phyloP scores from a whole-genome alignment of 64 coral and sea anemone species.

The Actinia equina region DNA sequence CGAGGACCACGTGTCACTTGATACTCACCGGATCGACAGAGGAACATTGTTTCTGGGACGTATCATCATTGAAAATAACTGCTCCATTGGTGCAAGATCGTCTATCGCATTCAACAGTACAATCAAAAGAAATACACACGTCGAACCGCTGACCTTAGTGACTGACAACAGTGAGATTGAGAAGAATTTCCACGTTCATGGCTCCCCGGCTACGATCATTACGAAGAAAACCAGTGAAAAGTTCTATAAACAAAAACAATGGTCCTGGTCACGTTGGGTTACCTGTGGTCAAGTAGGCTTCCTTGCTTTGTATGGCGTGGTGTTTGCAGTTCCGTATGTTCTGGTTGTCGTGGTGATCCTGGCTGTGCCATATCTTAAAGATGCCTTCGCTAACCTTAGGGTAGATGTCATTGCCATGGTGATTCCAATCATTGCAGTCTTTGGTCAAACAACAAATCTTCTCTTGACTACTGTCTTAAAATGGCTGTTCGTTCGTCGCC shows the following conservation, averaged over 20 bases:
- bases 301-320: background rate
- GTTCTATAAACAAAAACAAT: background rate
- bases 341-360: background rate
- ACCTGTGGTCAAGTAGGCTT: background rate
- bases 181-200: background rate
- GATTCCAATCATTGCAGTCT: background rate
- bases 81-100: background rate
- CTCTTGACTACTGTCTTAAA: background rate
- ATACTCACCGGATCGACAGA: background rate
- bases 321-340: background rate
- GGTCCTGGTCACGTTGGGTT: slow-evolving; percentile 3
- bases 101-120: background rate
- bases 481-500: background rate
- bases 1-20: background rate
- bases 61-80: background rate
- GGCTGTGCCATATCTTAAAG: background rate
- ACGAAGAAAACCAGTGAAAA: background rate
- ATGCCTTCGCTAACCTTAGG: background rate
- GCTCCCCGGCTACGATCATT: background rate
- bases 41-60: slow-evolving; percentile 1
- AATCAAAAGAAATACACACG: background rate
- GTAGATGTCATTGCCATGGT: background rate
- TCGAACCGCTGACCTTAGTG: slow-evolving; percentile 8
- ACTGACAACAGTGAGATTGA: background rate
- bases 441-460: background rate